Percentiles rank a stretch among this genome's conserved stretches.
Conservation (phyloP, 2,888 invertebrate genomes). For the Cheilosia variabilis region DNA sequence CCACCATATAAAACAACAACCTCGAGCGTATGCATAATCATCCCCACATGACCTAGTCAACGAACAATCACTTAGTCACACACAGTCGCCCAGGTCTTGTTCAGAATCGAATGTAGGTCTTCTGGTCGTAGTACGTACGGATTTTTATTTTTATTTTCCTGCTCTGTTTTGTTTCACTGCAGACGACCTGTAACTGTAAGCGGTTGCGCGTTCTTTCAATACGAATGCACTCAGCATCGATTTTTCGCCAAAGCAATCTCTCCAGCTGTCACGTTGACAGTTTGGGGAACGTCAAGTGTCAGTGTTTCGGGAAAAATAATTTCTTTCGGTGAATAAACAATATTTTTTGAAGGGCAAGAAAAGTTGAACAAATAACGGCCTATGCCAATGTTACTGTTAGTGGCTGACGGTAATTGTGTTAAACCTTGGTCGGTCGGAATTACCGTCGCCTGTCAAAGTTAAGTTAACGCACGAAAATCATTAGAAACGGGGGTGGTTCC, state of each 20-base stretch:
- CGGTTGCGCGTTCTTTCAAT: slow-evolving; percentile 61
- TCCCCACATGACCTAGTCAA: slow-evolving; percentile 71
- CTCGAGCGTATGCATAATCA: slow-evolving; percentile 50
- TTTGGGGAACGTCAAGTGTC: slow-evolving; percentile 39
- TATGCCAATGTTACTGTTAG: slow-evolving; percentile 30
- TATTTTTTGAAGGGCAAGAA: slow-evolving; percentile 9
- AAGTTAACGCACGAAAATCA: slow-evolving; percentile 18
- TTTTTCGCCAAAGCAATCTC: slow-evolving; percentile 46
- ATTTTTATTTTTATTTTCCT: slow-evolving; percentile 15
- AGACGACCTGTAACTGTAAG: slow-evolving; percentile 55
- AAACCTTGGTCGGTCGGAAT: slow-evolving; percentile 14
- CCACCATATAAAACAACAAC: slow-evolving; percentile 42
- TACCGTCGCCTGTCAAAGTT: slow-evolving; percentile 28
- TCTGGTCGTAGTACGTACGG: slow-evolving; percentile 33
- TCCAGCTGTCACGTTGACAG: slow-evolving; percentile 61
- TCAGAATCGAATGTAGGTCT: slow-evolving; percentile 51
- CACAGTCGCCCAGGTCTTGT: slow-evolving; percentile 40
- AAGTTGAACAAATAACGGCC: slow-evolving; percentile 26
- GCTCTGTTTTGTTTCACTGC: slow-evolving; percentile 30
- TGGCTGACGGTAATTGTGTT: slow-evolving; percentile 43
- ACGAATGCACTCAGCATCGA: slow-evolving; percentile 41
- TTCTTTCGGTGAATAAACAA: slow-evolving; percentile 23
- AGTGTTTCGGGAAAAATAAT: slow-evolving; percentile 36
- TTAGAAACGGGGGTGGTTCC: background rate
- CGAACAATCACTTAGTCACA: slow-evolving; percentile 70